These are phyloP conservation scores for Ophraella communa DNA, from an alignment of 2,888 invertebrate species.

Conservation along the genomic window DNA sequence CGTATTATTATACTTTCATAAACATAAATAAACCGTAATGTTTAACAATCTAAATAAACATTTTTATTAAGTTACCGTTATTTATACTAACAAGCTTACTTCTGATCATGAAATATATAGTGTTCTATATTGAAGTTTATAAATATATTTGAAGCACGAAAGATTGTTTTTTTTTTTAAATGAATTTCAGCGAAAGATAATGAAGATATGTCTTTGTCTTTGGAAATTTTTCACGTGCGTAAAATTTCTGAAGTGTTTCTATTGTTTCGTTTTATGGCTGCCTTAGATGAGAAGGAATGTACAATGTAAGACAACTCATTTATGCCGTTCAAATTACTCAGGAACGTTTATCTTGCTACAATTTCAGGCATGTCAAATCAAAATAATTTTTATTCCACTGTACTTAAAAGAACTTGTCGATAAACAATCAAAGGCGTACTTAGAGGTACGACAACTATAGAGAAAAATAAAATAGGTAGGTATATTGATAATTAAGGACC, in stretches of 20 bases:
- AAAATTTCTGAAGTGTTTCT: conserved; percentile 32
- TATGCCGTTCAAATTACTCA: conserved; percentile 22
- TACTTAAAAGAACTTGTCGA: conserved; percentile 1
- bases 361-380: conserved; percentile 18
- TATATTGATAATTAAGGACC: too few species aligned
- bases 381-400: conserved; percentile 6
- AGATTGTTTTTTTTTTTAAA: conserved; percentile 12
- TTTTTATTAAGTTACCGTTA: too few species aligned
- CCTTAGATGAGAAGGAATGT: conserved; percentile 27
- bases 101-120: too few species aligned
- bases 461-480: background rate
- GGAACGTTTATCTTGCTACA: conserved; percentile 16
- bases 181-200: conserved; percentile 26
- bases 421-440: background rate
- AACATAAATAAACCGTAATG: too few species aligned
- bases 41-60: too few species aligned
- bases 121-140: background rate
- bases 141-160: conserved; percentile 12
- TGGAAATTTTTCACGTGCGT: conserved; percentile 33
- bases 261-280: conserved; percentile 28
- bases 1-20: too few species aligned
- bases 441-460: background rate
- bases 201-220: conserved; percentile 35
- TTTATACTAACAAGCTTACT: too few species aligned
- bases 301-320: conserved; percentile 20